These are phyloP conservation scores for Thamnophis elegans DNA, from an alignment of 2,797 vertebrate genomes.

Conservation along the genomic window DNA sequence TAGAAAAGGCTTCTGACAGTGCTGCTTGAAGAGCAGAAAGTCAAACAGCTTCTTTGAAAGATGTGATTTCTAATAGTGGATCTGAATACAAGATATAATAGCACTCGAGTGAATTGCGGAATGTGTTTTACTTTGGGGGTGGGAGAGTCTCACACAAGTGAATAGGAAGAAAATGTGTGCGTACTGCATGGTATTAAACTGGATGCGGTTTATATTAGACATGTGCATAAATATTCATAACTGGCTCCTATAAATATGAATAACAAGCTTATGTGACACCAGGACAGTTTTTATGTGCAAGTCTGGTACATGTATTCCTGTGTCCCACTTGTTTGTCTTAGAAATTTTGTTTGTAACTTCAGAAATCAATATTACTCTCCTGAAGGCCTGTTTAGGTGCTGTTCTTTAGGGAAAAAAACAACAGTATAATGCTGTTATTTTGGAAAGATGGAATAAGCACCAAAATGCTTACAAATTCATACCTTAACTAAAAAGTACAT, in stretches of 20 bases:
- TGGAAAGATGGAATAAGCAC: not conserved
- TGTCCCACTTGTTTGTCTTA: slow-evolving; percentile 12
- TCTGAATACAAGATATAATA: slow-evolving; percentile 21
- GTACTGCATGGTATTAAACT: slow-evolving; percentile 18
- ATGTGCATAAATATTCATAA: slow-evolving; percentile 55
- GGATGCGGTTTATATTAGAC: slow-evolving; percentile 52
- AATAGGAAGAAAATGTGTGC: slow-evolving; percentile 37
- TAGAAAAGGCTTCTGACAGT: slow-evolving; percentile 9
- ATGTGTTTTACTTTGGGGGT: not conserved
- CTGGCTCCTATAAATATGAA: slow-evolving; percentile 45
- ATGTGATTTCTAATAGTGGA: slow-evolving; percentile 9
- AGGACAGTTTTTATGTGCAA: slow-evolving; percentile 46
- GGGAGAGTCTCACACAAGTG: not conserved
- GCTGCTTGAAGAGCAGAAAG: not conserved
- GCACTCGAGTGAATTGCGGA: slow-evolving; percentile 9
- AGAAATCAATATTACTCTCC: not conserved
- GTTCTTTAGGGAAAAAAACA: not conserved
- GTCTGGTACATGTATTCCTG: slow-evolving; percentile 15
- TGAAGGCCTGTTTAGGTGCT: not conserved
- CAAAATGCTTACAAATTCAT: not conserved
- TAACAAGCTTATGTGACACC: slow-evolving; percentile 53
- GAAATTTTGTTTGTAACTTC: not conserved
- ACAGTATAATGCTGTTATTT: not conserved
- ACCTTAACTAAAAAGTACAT: not conserved
- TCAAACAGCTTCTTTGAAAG: not conserved